Evolutionary conservation across 2,113 vertebrate genomes (phyloP).

Genomic region (Albula goreensis): DNA sequence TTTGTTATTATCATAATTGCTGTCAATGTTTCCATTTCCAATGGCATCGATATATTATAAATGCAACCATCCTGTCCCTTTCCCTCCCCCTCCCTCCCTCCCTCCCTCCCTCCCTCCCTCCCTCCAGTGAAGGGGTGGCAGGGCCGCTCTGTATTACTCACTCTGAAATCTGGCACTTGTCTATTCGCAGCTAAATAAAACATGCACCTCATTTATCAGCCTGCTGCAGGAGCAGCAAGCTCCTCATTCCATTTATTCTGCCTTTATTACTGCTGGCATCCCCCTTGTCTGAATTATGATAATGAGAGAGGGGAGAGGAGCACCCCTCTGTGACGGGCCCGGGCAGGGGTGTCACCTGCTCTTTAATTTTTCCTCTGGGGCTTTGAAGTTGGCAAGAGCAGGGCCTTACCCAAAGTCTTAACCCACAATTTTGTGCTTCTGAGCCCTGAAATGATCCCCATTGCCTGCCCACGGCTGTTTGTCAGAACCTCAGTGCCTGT

Average conservation of each 20-base stretch:
- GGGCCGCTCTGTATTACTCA: neutral
- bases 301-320: neutral
- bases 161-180: neutral
- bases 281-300: neutral
- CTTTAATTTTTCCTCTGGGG: neutral
- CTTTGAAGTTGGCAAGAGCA: neutral
- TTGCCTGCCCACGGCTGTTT: neutral
- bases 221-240: neutral
- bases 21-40: neutral
- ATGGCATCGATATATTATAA: neutral
- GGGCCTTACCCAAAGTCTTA: neutral
- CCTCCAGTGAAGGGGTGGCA: slow-evolving; percentile 1
- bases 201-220: neutral
- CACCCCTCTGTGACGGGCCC: neutral
- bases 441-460: neutral
- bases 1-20: neutral
- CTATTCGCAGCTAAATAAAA: slow-evolving; percentile 14
- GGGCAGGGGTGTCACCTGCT: neutral
- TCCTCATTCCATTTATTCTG: neutral
- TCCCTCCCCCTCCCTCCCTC: neutral
- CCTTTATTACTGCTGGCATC: neutral
- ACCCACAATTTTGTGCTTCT: neutral
- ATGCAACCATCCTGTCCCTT: neutral
- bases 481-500: no score
- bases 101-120: neutral